Base-by-base conservation (phyloP, 2,888 invertebrate species). In the Dioctria rufipes region DNA sequence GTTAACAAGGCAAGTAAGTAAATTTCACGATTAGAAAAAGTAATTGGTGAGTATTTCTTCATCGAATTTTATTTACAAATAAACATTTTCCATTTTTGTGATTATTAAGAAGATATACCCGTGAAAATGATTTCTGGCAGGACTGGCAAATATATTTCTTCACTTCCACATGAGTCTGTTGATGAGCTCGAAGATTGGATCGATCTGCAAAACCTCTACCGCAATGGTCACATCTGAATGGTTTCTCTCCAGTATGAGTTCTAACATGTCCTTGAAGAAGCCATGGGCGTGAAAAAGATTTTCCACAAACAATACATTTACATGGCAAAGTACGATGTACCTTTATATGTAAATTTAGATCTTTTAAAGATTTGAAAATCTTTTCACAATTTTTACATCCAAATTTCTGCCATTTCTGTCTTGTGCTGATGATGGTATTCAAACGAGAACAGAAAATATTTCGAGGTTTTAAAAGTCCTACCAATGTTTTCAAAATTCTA, bases 371-470 rank as follows among this genome's bases (percentile, higher is more conserved):
- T n/a, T 87, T 88, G 79, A 89, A 89, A 8, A 86, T 84, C 81
- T 89, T 89, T 54, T 89, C 88, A 66, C 88, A 89, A 25, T 87
- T 86, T 65, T 88, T 85, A 65, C 88, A 89, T 13, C 86, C 84
- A 80, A 88, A 87, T 58, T 25, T 25, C 25, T 25, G 25, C 25
- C 25, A 25, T 25, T 25, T 25, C 25, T 25, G 95, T 94, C 89
- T 97, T 97, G 88, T 96, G 94, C 78, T 96, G 94, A 69, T 94
- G 92, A 83, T 95, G 94, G 75, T 94, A 95, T 83, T 93, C 93
- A 82, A 95, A 93, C 0, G 95, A 95, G 95, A 94, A 88, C 98
- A 98, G 86, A 98, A 98, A 90, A 97, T 97, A 88, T 98, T 97
- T 82, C 96, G 94, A 87, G 98, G 98, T 89, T 98, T 98, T 2